Conservation (phyloP, 2,113 vertebrate genomes). For the Crypturellus undulatus region DNA sequence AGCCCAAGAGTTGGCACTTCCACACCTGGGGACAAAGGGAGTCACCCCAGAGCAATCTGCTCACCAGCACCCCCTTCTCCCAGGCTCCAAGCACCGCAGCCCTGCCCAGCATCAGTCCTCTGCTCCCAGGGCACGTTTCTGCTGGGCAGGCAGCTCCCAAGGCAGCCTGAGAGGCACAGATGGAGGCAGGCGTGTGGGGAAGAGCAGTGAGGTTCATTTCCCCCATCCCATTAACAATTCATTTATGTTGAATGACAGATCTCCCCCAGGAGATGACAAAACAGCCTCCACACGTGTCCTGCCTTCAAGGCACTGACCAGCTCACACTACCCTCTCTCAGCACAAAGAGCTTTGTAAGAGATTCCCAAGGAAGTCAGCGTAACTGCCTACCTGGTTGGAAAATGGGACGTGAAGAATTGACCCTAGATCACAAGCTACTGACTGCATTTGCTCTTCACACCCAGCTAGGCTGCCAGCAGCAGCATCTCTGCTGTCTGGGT, state of each 20-base stretch:
- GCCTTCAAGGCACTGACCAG: not conserved
- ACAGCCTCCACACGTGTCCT: not conserved
- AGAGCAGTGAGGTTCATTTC: not conserved
- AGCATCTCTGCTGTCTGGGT: not conserved
- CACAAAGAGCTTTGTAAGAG: not conserved
- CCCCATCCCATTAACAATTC: not conserved
- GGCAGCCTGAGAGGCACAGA: not conserved
- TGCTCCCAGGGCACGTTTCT: not conserved
- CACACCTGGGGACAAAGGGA: slow-evolving; percentile 39
- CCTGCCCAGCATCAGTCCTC: not conserved
- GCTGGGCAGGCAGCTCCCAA: not conserved
- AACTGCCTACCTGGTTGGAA: not conserved
- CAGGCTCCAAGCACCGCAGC: not conserved
- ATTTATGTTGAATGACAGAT: slow-evolving; percentile 16
- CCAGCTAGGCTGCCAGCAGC: not conserved
- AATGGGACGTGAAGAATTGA: not conserved
- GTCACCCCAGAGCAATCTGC: not conserved
- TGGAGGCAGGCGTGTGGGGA: not conserved
- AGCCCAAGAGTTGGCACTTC: not conserved
- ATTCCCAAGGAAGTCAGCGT: not conserved
- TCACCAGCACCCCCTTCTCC: slow-evolving; percentile 3
- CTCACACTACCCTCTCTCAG: not conserved
- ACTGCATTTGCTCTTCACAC: not conserved
- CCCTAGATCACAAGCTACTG: not conserved
- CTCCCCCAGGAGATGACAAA: not conserved